phyloP scores from a whole-genome alignment of 2,113 vertebrate species.

The Phrynosoma blainvillii region DNA sequence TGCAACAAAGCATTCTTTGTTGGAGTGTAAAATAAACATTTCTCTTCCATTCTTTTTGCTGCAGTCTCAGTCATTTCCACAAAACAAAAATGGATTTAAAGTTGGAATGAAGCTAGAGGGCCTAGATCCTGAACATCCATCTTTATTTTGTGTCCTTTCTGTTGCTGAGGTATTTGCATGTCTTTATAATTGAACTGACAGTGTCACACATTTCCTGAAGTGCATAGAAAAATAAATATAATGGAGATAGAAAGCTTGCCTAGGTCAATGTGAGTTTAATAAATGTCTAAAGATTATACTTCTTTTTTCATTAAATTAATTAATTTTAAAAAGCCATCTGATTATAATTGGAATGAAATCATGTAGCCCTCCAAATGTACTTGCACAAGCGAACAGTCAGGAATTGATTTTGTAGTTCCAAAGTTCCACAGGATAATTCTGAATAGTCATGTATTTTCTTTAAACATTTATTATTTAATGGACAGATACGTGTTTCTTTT shows the following conservation, averaged over 20 bases:
- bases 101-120: slow-evolving; percentile 93
- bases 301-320: slow-evolving; percentile 1
- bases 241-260: neutral
- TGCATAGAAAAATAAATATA: no score
- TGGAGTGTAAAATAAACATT: neutral
- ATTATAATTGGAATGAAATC: no score
- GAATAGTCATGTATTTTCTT: no score
- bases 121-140: slow-evolving; percentile 88
- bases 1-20: slow-evolving; percentile 23
- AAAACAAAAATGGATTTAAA: slow-evolving; percentile 90
- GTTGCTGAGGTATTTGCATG: slow-evolving; percentile 84
- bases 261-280: neutral
- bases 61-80: slow-evolving; percentile 88
- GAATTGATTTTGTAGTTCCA: no score
- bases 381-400: no score
- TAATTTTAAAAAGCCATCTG: neutral
- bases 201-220: neutral
- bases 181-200: neutral
- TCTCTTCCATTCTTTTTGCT: slow-evolving; percentile 3
- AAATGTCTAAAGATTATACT: neutral
- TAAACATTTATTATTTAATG: no score
- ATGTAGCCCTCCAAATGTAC: no score
- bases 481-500: neutral
- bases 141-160: slow-evolving; percentile 88
- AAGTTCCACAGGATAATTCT: no score